Evolutionary conservation across 2,888 invertebrate genomes (phyloP), one percentile per base, ranked within the genome.

Genomic region (Geophilus truncorum): DNA sequence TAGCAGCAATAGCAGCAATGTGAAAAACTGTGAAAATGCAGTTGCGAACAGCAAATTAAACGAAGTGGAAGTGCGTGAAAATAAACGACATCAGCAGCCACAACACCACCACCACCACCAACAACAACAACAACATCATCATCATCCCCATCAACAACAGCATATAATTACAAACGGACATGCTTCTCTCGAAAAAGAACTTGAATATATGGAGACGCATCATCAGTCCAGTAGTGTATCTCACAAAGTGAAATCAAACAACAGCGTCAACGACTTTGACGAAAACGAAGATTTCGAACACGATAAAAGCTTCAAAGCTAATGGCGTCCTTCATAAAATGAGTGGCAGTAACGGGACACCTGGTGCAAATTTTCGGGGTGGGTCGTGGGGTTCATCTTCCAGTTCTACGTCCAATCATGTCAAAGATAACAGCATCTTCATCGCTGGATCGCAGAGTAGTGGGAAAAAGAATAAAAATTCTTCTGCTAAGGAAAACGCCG

Each of bases 121-220:
- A 30, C 77, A 77, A 12, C 70, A 70, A 21, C 70, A 70, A n/a
- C n/a, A n/a, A n/a, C n/a, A 81, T 36, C 83, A 28, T 78, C 28
- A 32, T 77, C 28, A 77, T 18, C 77, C 28, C 18, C 28, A 28
- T 9, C 77, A 77, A 30, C 77, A 77, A 12, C 70, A 70, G 70
- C 70, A 70, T 28, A 70, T 23, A 25, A 28, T 70, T 10, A 32
- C 32, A 77, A 23, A 70, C 18, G 28, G 70, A 25, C 23, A 28
- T n/a, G 28, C 28, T 4, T 18, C 86, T 83, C 85, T 87, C 82
- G 85, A 86, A 83, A 86, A 84, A 83, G 89, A 89, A 83, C 84
- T 89, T 81, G 89, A 89, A 83, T 88, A 88, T 84, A 88, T 89
- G 83, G 89, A 89, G 84, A 12, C 28, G n/a, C 51, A 79, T 62